phyloP scores from a whole-genome alignment of 2,113 vertebrate species.

The Scomber scombrus region DNA sequence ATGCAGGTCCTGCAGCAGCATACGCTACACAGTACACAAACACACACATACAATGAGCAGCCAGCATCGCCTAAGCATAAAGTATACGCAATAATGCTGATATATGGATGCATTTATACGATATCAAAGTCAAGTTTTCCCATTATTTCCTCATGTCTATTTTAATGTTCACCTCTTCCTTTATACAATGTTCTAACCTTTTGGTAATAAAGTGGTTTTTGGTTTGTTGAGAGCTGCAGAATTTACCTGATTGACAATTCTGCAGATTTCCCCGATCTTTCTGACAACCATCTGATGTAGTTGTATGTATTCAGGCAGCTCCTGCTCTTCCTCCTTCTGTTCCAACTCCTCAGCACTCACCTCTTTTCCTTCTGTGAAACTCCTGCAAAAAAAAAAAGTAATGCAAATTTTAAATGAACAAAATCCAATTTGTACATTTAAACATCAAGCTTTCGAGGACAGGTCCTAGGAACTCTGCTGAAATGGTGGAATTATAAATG shows the following conservation, averaged over 20 bases:
- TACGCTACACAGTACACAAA: conserved; percentile 83
- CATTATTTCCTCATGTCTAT: too few relatives aligned
- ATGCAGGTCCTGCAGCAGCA: conserved; percentile 96
- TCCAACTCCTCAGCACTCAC: conserved; percentile 67
- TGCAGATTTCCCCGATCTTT: conserved; percentile 95
- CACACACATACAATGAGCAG: background rate
- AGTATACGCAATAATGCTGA: background rate
- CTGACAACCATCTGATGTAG: conserved; percentile 92
- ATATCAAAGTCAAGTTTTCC: background rate
- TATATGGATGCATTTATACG: background rate
- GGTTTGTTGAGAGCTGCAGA: background rate
- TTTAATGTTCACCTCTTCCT: too few relatives aligned
- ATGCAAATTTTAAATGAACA: background rate
- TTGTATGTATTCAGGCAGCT: conserved; percentile 87
- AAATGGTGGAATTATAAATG: too few relatives aligned
- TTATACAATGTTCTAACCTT: too few relatives aligned
- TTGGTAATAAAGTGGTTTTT: too few relatives aligned
- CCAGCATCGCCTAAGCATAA: background rate
- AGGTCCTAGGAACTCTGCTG: background rate
- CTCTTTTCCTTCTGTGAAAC: conserved; percentile 71
- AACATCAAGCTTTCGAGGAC: background rate
- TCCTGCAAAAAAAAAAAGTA: conserved; percentile 54
- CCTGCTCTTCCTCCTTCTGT: conserved; percentile 84
- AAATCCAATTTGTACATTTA: too few relatives aligned
- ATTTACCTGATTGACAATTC: conserved; percentile 94